Evolutionary conservation across 2,113 vertebrate species (phyloP), one percentile per base, ranked within the genome.

Genomic region (Dissostichus mawsoni): DNA sequence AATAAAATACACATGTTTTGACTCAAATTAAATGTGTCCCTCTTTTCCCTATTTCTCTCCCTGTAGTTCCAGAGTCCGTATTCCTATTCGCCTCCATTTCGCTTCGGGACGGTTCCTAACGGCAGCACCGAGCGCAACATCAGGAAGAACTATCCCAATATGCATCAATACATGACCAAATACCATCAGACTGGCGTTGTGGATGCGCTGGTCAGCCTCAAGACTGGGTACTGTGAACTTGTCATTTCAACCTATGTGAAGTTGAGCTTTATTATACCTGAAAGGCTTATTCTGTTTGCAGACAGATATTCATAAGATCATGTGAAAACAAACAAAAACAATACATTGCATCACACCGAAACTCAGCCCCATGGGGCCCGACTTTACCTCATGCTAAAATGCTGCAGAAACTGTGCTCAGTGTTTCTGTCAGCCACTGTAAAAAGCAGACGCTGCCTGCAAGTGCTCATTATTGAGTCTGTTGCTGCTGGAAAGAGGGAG

Each of bases 91-190:
- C 98, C 98, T 29, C 97, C 98, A 2, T 99, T 99, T 89, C 98
- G 98, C 16, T 99, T 99, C 41, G 98, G 98, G 75, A 99, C 98
- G 0, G 98, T 99, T 81, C 98, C 98, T 3, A 99, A 99, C 18
- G 98, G 98, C 69, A 99, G 98, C 92, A 99, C 98, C 0, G 98
- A 99, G 92, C 96, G 98, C 83, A 99, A 99, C 87, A 99, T 99
- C 85, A 93, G 97, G 74, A 99, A 99, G 88, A 99, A 99, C 93
- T 99, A 99, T 61, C 98, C 97, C 1, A 96, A 99, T 69, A 99
- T 99, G 98, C 98, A 99, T 80, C 97, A 98, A 78, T 99, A 99
- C 94, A 99, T 99, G 98, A 97, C 96, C 10, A 99, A 97, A 79
- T 99, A 96, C 74, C 98, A 99, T 70, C 98, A 99, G 94, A 97